These are phyloP conservation scores for Epirrhoe alternata DNA, from an alignment of 2,888 invertebrate genomes.

Conservation along the genomic window DNA sequence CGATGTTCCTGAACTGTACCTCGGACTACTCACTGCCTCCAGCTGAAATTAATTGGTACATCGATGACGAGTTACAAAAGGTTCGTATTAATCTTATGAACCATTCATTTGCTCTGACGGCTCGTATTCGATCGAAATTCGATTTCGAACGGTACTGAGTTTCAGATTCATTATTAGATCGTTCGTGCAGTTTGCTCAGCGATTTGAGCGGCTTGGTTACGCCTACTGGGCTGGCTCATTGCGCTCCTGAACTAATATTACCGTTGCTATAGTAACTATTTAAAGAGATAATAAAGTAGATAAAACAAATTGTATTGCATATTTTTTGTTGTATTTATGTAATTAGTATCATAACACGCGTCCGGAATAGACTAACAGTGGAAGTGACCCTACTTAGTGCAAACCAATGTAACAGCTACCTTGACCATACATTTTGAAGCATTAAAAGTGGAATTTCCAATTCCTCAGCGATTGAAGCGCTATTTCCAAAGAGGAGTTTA, in stretches of 20 bases:
- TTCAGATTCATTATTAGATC: conserved; percentile 44
- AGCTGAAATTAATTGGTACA: conserved; percentile 81
- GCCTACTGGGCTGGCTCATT: conserved; percentile 31
- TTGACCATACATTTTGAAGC: no score
- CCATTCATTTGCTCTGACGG: conserved; percentile 39
- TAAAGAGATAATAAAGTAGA: neutral
- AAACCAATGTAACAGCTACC: no score
- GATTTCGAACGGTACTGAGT: conserved; percentile 37
- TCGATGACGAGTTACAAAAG: conserved; percentile 78
- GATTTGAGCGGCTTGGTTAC: conserved; percentile 33
- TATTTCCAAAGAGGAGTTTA: conserved; percentile 6
- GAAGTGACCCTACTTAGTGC: no score
- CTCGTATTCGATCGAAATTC: conserved; percentile 41
- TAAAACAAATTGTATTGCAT: no score
- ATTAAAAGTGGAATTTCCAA: neutral
- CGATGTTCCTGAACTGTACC: conserved; percentile 76
- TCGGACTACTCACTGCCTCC: conserved; percentile 78
- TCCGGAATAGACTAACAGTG: no score
- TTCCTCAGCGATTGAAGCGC: neutral
- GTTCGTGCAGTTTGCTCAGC: conserved; percentile 32
- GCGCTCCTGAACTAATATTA: neutral
- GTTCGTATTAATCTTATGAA: conserved; percentile 52
- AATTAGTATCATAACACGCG: no score
- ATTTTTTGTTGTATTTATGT: no score
- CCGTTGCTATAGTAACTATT: neutral